Base-by-base conservation (phyloP, 2,888 invertebrate genomes). In the Hypercompe scribonia region DNA sequence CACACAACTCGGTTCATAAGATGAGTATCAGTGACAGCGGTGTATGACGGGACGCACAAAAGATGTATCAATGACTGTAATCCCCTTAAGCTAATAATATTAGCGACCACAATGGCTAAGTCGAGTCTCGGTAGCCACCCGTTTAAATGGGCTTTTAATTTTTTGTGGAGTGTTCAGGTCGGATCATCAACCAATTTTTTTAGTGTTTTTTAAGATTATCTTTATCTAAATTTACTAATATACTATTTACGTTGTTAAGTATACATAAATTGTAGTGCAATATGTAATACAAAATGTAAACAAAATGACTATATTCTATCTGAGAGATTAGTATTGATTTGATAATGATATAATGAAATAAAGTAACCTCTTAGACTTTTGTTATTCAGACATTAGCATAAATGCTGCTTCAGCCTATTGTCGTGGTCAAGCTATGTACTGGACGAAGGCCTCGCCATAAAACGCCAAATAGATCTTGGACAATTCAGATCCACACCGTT, bases 81-180 rank as follows among this genome's bases (percentile, higher is more conserved):
- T 85, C 86, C 83, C 77, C 78, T 79, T 77, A 80, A 75, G 77
- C 81, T 83, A 87, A 86, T 86, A 86, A 85, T 81, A 84, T 84
- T 81, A 81, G 78, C 77, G 76, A 34, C 75, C 76, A 86, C 87
- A 87, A 86, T 83, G 70, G 73, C 46, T 78, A 73, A 86, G 80
- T 82, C 76, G 71, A 72, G 74, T 71, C 80, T 81, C 82, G 79
- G 85, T 82, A 81, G 78, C 78, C 31, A 61, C 31, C 65, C 75
- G 75, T 81, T 82, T 81, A 79, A 82, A 80, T 42, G 68, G 76
- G 73, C 77, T 77, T 84, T 78, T 80, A 78, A 76, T 71, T 76
- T 67, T 76, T 85, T 81, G 39, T 77, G 66, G 46, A 72, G 21
- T 72, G 39, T 76, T 74, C 77, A 81, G 78, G 78, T 77, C 67